Conservation (phyloP, 2,797 vertebrate genomes). For the Orientallactaga sibirica region DNA sequence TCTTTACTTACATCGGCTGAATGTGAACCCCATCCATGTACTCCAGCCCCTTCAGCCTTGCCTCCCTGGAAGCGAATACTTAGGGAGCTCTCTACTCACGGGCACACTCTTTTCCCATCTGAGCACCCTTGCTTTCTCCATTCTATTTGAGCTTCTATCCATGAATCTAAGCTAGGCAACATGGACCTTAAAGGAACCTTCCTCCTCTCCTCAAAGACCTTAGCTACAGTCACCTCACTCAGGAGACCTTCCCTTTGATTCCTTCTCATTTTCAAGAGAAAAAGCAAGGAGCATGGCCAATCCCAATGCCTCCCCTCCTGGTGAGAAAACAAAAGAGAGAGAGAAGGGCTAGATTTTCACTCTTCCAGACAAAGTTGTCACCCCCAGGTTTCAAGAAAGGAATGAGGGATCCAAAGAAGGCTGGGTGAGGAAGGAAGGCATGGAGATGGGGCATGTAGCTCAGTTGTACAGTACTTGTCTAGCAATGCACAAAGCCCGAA, state of each 20-base stretch:
- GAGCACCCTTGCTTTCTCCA: neutral
- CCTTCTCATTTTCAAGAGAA: conserved; percentile 10
- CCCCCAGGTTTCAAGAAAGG: neutral
- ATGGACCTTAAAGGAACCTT: neutral
- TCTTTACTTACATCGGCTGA: neutral
- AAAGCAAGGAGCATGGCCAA: neutral
- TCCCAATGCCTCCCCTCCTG: neutral
- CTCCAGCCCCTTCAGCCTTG: neutral
- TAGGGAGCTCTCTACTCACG: neutral
- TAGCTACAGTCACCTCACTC: neutral
- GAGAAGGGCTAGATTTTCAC: neutral
- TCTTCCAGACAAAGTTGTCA: neutral
- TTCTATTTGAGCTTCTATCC: conserved; percentile 34
- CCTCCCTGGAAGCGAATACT: neutral
- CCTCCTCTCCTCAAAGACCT: neutral
- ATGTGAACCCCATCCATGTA: neutral
- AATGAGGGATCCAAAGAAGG: neutral
- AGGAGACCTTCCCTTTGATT: neutral
- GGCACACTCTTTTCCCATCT: neutral
- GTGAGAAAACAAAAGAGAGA: conserved; percentile 38
- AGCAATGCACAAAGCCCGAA: neutral
- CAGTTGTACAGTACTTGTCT: neutral
- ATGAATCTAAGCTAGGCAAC: neutral
- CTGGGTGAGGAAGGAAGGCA: neutral
- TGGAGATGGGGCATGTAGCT: neutral